These are phyloP conservation scores for Pocota personata DNA, from an alignment of 2,888 invertebrate genomes.

Conservation along the genomic window DNA sequence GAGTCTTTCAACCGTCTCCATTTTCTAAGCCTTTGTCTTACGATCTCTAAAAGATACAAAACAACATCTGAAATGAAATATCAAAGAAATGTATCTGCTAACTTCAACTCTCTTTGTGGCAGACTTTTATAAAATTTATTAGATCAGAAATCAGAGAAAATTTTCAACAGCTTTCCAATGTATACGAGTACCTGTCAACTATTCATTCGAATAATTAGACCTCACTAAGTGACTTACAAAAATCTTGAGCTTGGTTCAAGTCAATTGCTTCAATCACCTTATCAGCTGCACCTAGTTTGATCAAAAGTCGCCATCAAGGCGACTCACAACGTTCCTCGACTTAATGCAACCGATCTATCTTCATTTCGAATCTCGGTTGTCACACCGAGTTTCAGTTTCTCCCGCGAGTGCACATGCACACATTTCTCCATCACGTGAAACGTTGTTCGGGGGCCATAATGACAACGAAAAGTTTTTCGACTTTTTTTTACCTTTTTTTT, in stretches of 20 bases:
- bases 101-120: no score
- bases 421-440: slow-evolving; percentile 38
- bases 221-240: no score
- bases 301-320: slow-evolving; percentile 39
- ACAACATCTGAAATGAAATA: no score
- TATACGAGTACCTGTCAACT: no score
- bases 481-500: slow-evolving; percentile 1
- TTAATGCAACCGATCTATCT: slow-evolving; percentile 53
- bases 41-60: no score
- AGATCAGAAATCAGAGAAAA: no score
- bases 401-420: slow-evolving; percentile 9
- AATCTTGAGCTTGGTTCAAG: neutral
- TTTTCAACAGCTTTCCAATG: no score
- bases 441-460: slow-evolving; percentile 41
- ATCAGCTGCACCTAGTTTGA: slow-evolving; percentile 18
- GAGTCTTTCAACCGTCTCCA: no score
- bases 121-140: no score
- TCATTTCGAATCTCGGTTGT: slow-evolving; percentile 51
- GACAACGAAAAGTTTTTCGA: slow-evolving; percentile 41
- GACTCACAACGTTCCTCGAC: slow-evolving; percentile 18
- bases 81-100: no score
- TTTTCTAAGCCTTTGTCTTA: no score
- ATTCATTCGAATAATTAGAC: no score
- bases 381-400: slow-evolving; percentile 34
- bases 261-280: neutral